Base-by-base conservation (phyloP, 2,113 vertebrate genomes). In the Myotis davidii region DNA sequence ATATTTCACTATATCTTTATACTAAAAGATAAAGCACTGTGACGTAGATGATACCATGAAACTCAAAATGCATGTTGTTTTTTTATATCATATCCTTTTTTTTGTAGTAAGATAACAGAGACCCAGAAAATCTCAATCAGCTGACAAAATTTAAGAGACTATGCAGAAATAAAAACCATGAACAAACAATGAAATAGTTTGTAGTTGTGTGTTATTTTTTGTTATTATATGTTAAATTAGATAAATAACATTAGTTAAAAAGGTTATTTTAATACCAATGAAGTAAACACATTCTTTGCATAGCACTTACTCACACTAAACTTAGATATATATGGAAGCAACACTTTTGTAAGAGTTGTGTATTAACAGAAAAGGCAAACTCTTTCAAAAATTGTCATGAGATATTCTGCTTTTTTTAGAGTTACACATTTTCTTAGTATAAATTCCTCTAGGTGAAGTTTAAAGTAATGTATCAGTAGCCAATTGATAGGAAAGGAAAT, bases 401-500 rank as follows among this genome's bases (percentile, higher is more conserved):
- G 59, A 81, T 69, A 77, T 77, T 13, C 10, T 45, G 34, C 9
- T 56, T 82, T 82, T 82, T 77, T 52, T 65, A 81, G 21, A 90
- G 2, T 85, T 76, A 79, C 32, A 7, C 10, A 87, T 29, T 81
- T 85, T 82, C 13, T 72, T 94, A 73, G 25, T 42, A 82, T 88
- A 73, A 72, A 96, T 64, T 82, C 48, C 17, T 87, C 59, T 27
- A 81, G 37, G 34, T 87, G 9, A 39, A 69, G 6, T 95, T 84
- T 69, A 77, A 94, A 94, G 48, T 76, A 73, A 74, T 73, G 7
- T 78, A 72, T 83, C 94, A 86, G 76, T 79, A 76, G 50, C 20
- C 14, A 86, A 8, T 32, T 77, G 32, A 82, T 74, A 13, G 10
- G 72, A 96, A 18, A 10, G 67, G 37, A 94, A 83, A 94, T 83